Conservation (phyloP, 2,888 invertebrate species). For the Epistrophe grossulariae region DNA sequence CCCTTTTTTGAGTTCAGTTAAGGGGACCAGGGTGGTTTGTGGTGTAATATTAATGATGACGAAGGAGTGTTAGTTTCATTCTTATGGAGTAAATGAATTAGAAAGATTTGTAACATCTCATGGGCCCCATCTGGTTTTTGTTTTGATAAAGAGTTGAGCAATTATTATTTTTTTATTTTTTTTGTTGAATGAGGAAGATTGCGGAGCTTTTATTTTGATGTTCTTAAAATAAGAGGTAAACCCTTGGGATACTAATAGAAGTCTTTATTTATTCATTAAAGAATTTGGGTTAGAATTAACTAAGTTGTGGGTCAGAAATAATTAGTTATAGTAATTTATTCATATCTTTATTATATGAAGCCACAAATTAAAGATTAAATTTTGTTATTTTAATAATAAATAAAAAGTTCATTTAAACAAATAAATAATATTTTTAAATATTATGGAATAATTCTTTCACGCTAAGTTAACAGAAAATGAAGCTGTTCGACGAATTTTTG, state of each 20-base stretch:
- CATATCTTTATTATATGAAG: not conserved
- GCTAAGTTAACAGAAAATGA: too few species aligned
- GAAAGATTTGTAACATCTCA: conserved; percentile 41
- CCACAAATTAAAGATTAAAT: not conserved
- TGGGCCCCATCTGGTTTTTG: not conserved
- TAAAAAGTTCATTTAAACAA: too few species aligned
- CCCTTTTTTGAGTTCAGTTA: not conserved
- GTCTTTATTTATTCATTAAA: conserved; percentile 14
- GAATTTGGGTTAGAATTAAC: not conserved
- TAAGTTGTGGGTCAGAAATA: not conserved
- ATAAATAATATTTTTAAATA: not conserved
- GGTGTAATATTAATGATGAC: conserved; percentile 60
- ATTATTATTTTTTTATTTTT: not conserved
- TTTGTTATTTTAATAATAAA: not conserved
- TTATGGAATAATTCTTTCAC: not conserved
- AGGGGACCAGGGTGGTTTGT: not conserved
- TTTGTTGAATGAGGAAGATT: not conserved
- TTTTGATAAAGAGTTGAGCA: conserved; percentile 34
- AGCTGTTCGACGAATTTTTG: too few species aligned
- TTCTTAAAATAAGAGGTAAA: not conserved
- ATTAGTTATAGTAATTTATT: not conserved
- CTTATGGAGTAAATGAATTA: conserved; percentile 62
- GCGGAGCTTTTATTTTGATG: not conserved
- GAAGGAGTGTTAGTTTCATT: conserved; percentile 50
- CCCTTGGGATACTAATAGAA: not conserved